phyloP scores from a whole-genome alignment of 2,113 vertebrate species.

The Pipra filicauda region DNA sequence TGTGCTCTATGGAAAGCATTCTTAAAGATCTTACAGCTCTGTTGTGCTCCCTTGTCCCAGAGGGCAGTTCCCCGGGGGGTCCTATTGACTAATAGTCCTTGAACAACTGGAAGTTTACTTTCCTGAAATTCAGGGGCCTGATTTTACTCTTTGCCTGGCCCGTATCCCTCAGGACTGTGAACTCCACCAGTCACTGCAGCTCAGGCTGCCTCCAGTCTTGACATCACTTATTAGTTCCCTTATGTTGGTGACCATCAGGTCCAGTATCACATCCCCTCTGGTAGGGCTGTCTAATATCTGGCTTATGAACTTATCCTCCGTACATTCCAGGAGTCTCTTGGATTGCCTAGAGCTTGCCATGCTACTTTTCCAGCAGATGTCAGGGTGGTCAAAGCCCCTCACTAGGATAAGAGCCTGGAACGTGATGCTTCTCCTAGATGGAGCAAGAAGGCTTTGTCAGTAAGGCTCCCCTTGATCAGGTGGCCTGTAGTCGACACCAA shows the following conservation, averaged over 20 bases:
- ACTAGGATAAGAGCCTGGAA: neutral
- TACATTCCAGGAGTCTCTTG: neutral
- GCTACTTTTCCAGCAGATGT: neutral
- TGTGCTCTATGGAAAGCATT: neutral
- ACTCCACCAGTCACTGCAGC: neutral
- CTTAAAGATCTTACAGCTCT: neutral
- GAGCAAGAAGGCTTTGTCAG: neutral
- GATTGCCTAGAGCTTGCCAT: neutral
- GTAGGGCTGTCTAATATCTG: neutral
- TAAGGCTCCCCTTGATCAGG: neutral
- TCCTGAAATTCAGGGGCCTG: neutral
- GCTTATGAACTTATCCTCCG: too few species aligned
- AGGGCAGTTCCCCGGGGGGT: neutral
- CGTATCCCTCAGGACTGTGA: neutral
- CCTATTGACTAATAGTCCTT: neutral
- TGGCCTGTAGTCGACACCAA: neutral
- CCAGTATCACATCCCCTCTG: neutral
- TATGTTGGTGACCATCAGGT: neutral
- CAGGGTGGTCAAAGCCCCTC: neutral
- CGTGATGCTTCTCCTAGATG: neutral
- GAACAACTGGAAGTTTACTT: neutral
- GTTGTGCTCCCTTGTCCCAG: neutral
- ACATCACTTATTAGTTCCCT: neutral
- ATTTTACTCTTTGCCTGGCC: neutral
- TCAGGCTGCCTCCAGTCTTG: neutral